Evolutionary conservation across 2,797 vertebrate genomes (phyloP).

Genomic region (Hippocampus kuda): DNA sequence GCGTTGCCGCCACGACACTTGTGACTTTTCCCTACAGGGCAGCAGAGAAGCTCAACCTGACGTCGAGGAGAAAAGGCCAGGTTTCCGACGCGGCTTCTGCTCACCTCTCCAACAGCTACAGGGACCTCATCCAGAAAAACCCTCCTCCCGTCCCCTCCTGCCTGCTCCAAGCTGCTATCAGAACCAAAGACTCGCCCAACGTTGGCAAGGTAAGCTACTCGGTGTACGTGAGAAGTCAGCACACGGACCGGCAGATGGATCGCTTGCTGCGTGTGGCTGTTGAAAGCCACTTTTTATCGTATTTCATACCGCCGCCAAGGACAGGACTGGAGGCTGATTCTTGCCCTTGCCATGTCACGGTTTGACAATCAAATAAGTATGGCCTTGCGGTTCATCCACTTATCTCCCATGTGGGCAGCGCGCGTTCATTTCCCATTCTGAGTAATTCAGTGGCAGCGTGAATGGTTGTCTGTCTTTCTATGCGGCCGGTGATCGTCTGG

Average conservation of each 20-base stretch:
- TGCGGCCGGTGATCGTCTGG: no score
- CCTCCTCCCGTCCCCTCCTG: conserved; percentile 83
- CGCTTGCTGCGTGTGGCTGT: no score
- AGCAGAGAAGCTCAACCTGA: conserved; percentile 92
- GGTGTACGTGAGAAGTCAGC: no score
- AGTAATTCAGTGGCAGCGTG: no score
- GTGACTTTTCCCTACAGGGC: conserved; percentile 67
- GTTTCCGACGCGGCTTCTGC: conserved; percentile 71
- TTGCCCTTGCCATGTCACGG: no score
- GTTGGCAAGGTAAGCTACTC: conserved; percentile 78
- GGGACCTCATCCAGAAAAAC: conserved; percentile 78
- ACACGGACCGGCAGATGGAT: no score
- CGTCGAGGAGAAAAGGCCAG: conserved; percentile 83
- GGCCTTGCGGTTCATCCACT: no score
- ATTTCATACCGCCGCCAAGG: neutral
- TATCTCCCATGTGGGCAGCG: no score
- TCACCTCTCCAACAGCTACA: conserved; percentile 85
- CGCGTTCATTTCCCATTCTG: no score
- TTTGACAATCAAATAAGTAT: neutral
- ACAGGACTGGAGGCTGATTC: no score
- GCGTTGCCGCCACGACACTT: conserved; percentile 1
- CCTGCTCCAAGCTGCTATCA: conserved; percentile 81
- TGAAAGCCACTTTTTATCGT: no score
- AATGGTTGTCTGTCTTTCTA: no score
- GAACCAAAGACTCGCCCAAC: conserved; percentile 83